Percentiles rank a stretch among this genome's conserved stretches.
These are phyloP conservation scores for Ptilodon capucinus DNA, from an alignment of 2,888 invertebrate species.

Conservation along the genomic window DNA sequence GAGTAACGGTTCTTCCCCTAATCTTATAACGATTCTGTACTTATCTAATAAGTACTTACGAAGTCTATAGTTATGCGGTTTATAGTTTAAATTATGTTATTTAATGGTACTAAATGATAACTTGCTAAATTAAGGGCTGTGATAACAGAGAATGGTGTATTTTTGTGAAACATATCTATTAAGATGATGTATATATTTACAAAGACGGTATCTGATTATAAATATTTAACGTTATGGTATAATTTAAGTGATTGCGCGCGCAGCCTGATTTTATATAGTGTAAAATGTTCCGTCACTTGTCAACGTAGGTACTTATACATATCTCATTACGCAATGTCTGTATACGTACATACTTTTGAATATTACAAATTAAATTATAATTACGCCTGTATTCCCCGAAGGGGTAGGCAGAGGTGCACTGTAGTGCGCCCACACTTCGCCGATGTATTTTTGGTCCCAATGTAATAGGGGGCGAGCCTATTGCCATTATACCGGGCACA, in stretches of 20 bases:
- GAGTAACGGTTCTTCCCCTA: neutral
- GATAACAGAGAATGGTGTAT: constrained; percentile 68
- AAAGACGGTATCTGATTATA: constrained; percentile 34
- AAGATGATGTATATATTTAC: constrained; percentile 39
- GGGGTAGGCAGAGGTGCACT: too few species aligned
- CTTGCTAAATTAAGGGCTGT: constrained; percentile 72
- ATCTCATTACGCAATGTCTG: too few species aligned
- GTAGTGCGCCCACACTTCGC: too few species aligned
- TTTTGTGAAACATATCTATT: constrained; percentile 61
- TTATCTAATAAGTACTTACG: constrained; percentile 54
- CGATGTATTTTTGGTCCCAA: too few species aligned
- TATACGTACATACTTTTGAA: too few species aligned
- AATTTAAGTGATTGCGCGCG: constrained; percentile 17
- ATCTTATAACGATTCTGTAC: constrained; percentile 20
- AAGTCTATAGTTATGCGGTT: constrained; percentile 51
- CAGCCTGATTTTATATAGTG: constrained; percentile 8
- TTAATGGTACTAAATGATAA: constrained; percentile 54
- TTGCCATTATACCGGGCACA: too few species aligned
- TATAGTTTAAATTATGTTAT: constrained; percentile 68
- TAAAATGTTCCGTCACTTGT: constrained; percentile 24
- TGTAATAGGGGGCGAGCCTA: too few species aligned
- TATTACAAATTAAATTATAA: too few species aligned
- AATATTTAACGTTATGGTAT: constrained; percentile 24
- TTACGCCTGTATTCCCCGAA: too few species aligned
- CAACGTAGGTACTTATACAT: too few species aligned